phyloP scores from a whole-genome alignment of 2,797 vertebrate genomes.

The Sitta carolinensis region DNA sequence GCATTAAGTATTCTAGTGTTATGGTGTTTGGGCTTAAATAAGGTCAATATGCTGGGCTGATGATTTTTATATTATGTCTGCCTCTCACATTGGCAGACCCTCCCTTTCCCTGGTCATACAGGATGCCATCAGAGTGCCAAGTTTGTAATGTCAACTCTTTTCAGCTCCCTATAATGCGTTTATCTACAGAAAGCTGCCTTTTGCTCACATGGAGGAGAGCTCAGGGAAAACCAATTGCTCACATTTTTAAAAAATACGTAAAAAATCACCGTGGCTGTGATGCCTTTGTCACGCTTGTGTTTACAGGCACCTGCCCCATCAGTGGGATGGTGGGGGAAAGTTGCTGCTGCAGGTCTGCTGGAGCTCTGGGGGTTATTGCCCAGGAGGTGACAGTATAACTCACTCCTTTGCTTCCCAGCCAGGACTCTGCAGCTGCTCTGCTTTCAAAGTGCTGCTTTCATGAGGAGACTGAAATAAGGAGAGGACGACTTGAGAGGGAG shows the following conservation, averaged over 20 bases:
- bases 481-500: background rate
- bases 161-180: slow-evolving; percentile 49
- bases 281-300: background rate
- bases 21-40: slow-evolving; percentile 50
- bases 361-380: slow-evolving; percentile 12
- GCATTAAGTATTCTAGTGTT: background rate
- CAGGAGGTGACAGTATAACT: background rate
- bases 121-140: slow-evolving; percentile 14
- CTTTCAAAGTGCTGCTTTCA: slow-evolving; percentile 5
- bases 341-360: background rate
- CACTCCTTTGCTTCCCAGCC: background rate
- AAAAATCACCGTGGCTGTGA: background rate
- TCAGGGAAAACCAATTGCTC: background rate
- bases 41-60: slow-evolving; percentile 52
- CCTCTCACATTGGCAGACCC: slow-evolving; percentile 24
- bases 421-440: background rate
- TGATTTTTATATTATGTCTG: slow-evolving; percentile 49
- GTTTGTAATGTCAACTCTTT: slow-evolving; percentile 63
- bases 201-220: background rate
- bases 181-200: slow-evolving; percentile 54
- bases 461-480: background rate
- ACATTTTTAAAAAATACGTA: background rate
- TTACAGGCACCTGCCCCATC: fast-evolving
- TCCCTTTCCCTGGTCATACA: slow-evolving; percentile 31
- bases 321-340: background rate